Conservation (phyloP, 2,797 vertebrate species). For the Meriones psammophilus region DNA sequence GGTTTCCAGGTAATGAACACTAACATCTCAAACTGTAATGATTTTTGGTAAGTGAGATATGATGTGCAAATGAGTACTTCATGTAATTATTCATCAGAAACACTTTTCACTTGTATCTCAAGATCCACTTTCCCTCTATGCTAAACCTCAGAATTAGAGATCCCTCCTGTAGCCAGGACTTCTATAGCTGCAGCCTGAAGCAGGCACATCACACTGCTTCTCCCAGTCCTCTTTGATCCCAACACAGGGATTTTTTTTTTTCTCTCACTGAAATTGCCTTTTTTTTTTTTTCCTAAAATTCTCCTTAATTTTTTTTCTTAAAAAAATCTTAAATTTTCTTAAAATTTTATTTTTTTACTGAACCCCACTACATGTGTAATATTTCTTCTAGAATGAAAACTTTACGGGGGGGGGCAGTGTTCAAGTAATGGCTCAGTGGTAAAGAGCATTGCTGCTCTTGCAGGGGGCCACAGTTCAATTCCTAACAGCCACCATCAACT, state of each 20-base stretch:
- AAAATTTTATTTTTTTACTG: neutral
- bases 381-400: conserved; percentile 48
- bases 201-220: neutral
- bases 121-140: neutral
- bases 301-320: conserved; percentile 37
- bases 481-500: too few species aligned
- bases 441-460: neutral
- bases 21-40: neutral
- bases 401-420: neutral
- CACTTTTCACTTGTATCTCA: conserved; percentile 1
- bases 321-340: neutral
- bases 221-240: neutral
- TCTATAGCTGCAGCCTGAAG: neutral
- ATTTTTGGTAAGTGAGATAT: conserved; percentile 48
- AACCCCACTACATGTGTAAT: neutral
- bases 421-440: too few species aligned
- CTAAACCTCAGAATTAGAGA: neutral
- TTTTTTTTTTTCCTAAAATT: neutral
- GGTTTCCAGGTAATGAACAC: conserved; percentile 3
- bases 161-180: neutral
- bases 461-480: neutral
- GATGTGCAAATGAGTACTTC: conserved; percentile 23
- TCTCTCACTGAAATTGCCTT: conserved; percentile 38
- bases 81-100: neutral
- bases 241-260: conserved; percentile 6